Base-by-base conservation (phyloP, 2,888 invertebrate genomes). In the Aricia artaxerxes region DNA sequence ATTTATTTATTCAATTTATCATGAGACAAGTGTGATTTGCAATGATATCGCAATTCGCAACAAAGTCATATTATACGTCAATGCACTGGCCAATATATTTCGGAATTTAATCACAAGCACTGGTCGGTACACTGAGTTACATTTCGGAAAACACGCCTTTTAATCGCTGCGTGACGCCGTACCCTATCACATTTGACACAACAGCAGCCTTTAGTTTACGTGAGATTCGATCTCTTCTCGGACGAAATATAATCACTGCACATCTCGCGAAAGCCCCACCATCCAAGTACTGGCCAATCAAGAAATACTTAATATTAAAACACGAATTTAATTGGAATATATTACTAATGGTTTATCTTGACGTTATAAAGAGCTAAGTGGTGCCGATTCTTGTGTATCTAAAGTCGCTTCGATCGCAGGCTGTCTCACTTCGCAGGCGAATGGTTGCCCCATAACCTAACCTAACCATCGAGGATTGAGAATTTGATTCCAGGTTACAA, bases 281-380 rank as follows among this genome's bases (percentile, higher is more conserved):
- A 86, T 85, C 82, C 82, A 83, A 89, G 89, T 89, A 90, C 90
- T 90, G 89, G 88, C 89, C 89, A 88, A 89, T 87, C 73, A 82
- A 80, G 77, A 81, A 79, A 75, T 24, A 57, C 78, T 57, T 78
- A 73, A 78, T 16, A 13, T 13, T 78, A 78, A 72, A 78, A 13
- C 60, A 24, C 38, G n/a, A 73, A 57, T 31, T 60, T 16, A 40
- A 44, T 57, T 24, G 57, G 38, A 60, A 40, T 73, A 60, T 73
- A 44, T 73, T 24, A 60, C 73, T 44, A 73, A 78, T 53, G 13
- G 76, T 53, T 76, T 75, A 53, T 73, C 73, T n/a, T 35, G 6
- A 53, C 44, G 49, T 40, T 75, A 49, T 31, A 75, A 73, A 35
- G 76, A 53, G 76, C 76, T 53, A 76, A 16, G 76, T 35, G 13